These are phyloP conservation scores for Echinops telfairi DNA, from an alignment of 2,113 vertebrate species.

Conservation along the genomic window DNA sequence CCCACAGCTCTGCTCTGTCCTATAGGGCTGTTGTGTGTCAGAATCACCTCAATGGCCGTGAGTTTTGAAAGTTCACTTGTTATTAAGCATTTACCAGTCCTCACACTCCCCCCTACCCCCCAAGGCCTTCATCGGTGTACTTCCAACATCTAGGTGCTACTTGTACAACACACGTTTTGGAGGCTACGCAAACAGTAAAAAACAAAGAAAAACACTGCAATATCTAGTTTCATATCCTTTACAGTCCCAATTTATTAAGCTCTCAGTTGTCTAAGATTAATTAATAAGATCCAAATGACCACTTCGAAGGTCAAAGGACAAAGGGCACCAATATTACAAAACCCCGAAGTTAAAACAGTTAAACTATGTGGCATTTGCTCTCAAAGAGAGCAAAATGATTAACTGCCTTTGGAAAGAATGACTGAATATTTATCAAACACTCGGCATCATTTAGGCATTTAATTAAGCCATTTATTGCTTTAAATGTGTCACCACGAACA, in stretches of 20 bases:
- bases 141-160: neutral
- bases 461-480: conserved; percentile 84
- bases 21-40: too few species aligned
- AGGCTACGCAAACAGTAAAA: neutral
- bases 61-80: too few species aligned
- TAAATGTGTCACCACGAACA: conserved; percentile 80
- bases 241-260: neutral
- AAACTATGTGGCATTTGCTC: conserved; percentile 27
- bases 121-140: neutral
- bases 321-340: neutral
- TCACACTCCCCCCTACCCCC: neutral
- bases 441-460: conserved; percentile 81
- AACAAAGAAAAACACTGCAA: neutral
- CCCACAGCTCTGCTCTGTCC: too few species aligned
- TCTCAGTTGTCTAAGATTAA: neutral
- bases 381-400: conserved; percentile 47
- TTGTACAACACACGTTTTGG: neutral
- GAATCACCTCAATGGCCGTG: too few species aligned
- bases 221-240: neutral
- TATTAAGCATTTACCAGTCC: too few species aligned
- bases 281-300: conserved; percentile 22
- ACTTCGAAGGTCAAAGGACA: conserved; percentile 45
- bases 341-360: conserved; percentile 3
- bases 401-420: conserved; percentile 63
- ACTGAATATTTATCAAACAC: conserved; percentile 77